These are phyloP conservation scores for Cecidostiba fungosa DNA, from an alignment of 2,888 invertebrate genomes.

Conservation along the genomic window DNA sequence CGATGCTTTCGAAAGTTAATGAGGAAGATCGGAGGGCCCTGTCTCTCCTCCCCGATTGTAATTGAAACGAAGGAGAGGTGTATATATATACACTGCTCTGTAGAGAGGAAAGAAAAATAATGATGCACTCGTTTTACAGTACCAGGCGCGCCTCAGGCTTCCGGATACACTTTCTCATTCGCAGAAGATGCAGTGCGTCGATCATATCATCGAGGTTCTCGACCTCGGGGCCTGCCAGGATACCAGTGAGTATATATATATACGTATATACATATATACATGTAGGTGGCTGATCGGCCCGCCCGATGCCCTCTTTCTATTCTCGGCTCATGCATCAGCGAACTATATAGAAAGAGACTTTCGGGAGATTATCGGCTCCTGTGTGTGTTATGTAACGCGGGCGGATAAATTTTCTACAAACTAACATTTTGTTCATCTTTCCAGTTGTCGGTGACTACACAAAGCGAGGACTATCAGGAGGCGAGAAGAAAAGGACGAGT, in stretches of 20 bases:
- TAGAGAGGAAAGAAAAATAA: conserved; percentile 41
- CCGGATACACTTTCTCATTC: conserved; percentile 87
- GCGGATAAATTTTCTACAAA: not conserved
- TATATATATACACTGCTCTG: not conserved
- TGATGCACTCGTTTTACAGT: conserved; percentile 79
- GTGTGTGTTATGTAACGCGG: conserved; percentile 20
- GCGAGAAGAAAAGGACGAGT: conserved; percentile 91
- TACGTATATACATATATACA: not conserved
- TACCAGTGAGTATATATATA: conserved; percentile 83
- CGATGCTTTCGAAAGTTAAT: conserved; percentile 59
- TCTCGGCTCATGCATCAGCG: not conserved
- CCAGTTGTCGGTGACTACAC: conserved; percentile 88
- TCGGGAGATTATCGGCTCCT: conserved; percentile 42
- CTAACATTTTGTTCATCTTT: not conserved
- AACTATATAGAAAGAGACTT: not conserved
- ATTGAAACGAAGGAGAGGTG: conserved; percentile 12
- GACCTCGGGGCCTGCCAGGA: conserved; percentile 88
- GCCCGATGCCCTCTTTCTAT: conserved; percentile 55
- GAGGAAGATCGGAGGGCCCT: conserved; percentile 34
- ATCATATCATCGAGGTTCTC: conserved; percentile 88
- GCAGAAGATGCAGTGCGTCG: conserved; percentile 89
- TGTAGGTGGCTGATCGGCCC: conserved; percentile 2
- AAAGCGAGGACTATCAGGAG: conserved; percentile 89
- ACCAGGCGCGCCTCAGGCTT: conserved; percentile 84
- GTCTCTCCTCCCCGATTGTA: conserved; percentile 21